Conservation (phyloP, 2,888 invertebrate species). For the Microdon myrmicae region DNA sequence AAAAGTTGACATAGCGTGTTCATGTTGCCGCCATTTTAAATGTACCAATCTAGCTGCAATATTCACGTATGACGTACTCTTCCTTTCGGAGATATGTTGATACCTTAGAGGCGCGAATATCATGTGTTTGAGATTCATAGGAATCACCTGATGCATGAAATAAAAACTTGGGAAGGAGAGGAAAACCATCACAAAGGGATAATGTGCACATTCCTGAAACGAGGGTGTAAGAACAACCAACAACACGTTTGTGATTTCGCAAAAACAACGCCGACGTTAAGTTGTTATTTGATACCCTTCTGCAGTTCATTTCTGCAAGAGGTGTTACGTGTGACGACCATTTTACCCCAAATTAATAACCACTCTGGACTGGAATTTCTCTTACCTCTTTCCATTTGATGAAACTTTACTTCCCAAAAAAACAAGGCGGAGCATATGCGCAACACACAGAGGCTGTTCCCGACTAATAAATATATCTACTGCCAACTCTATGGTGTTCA, state of each 20-base stretch:
- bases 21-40: slow-evolving; percentile 50
- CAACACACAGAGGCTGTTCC: too few relatives aligned
- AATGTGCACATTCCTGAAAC: slow-evolving; percentile 23
- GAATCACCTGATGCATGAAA: slow-evolving; percentile 36
- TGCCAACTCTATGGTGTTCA: slow-evolving; percentile 19
- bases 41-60: slow-evolving; percentile 34
- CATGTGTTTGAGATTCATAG: slow-evolving; percentile 13
- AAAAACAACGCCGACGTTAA: slow-evolving; percentile 22
- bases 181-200: slow-evolving; percentile 21
- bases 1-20: too few relatives aligned
- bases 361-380: slow-evolving; percentile 30
- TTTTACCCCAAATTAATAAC: slow-evolving; percentile 30
- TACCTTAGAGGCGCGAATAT: slow-evolving; percentile 36
- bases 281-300: slow-evolving; percentile 45
- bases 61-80: slow-evolving; percentile 20
- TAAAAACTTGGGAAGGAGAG: slow-evolving; percentile 3
- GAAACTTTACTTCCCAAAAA: slow-evolving; percentile 8
- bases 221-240: slow-evolving; percentile 13
- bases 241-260: slow-evolving; percentile 34
- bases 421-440: slow-evolving; percentile 43
- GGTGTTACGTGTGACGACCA: slow-evolving; percentile 26
- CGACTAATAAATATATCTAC: too few relatives aligned
- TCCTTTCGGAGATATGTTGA: slow-evolving; percentile 35
- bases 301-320: background rate
- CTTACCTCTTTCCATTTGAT: slow-evolving; percentile 5